Conservation (phyloP, 2,797 vertebrate genomes). For the Poliocrania exsul region DNA sequence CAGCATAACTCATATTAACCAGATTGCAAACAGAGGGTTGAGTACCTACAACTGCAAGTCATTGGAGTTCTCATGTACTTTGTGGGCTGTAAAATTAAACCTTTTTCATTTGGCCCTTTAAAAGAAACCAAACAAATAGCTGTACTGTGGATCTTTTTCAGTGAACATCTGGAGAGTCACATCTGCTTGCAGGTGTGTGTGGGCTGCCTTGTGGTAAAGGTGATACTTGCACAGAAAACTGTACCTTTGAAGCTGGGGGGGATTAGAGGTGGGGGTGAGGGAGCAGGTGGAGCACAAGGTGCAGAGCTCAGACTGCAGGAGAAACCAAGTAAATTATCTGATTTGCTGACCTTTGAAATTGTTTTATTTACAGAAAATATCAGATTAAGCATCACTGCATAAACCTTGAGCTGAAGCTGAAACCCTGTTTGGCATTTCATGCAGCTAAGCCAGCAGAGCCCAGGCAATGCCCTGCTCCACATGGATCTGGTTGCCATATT, state of each 20-base stretch:
- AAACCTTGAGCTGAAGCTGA: neutral
- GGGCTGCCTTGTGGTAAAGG: neutral
- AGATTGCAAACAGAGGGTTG: neutral
- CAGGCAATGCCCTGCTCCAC: neutral
- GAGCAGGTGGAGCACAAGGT: neutral
- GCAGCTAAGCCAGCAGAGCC: neutral
- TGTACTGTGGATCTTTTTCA: neutral
- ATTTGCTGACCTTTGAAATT: neutral
- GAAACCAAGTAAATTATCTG: neutral
- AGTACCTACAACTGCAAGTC: neutral
- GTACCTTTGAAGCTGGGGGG: neutral
- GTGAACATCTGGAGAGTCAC: neutral
- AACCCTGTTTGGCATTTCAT: neutral
- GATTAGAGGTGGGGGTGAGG: neutral
- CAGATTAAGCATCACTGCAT: neutral
- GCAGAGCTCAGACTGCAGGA: neutral
- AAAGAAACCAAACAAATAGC: neutral
- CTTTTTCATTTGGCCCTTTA: neutral
- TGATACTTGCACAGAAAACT: neutral
- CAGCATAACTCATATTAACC: neutral
- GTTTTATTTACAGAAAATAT: neutral
- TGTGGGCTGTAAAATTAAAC: neutral
- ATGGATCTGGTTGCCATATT: constrained; percentile 38
- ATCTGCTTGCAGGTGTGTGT: neutral
- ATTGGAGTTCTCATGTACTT: neutral